These are phyloP conservation scores for Prochilodus magdalenae DNA, from an alignment of 2,113 vertebrate species.

Conservation along the genomic window DNA sequence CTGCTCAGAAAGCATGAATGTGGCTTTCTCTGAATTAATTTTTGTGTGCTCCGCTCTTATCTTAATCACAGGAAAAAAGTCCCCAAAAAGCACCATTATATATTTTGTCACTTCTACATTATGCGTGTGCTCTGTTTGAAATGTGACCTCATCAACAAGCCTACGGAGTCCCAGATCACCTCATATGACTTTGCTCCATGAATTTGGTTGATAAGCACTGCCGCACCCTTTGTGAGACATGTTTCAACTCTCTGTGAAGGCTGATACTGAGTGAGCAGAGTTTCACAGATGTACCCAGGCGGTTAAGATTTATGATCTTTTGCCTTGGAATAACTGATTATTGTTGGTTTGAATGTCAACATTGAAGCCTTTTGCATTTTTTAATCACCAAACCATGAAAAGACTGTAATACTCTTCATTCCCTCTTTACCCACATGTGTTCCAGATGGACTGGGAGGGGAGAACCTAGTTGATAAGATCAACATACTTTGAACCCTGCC, in stretches of 20 bases:
- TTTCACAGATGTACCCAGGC: background rate
- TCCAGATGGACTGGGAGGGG: background rate
- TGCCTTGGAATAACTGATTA: constrained; percentile 1
- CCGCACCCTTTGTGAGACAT: constrained; percentile 27
- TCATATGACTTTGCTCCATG: constrained; percentile 48
- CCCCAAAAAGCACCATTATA: background rate
- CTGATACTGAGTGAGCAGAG: constrained; percentile 6
- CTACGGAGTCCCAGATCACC: constrained; percentile 19
- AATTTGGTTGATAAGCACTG: constrained; percentile 55
- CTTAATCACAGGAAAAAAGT: constrained; percentile 11
- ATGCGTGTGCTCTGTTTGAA: background rate
- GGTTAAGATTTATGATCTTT: background rate
- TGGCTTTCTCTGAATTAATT: constrained; percentile 32
- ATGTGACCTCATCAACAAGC: constrained; percentile 1
- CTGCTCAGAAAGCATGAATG: constrained; percentile 59
- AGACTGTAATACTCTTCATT: background rate
- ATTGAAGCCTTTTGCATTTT: background rate
- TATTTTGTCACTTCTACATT: constrained; percentile 3
- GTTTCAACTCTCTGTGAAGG: background rate
- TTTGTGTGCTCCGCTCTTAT: background rate
- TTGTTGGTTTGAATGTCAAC: background rate
- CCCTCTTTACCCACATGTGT: background rate
- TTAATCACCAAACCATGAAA: background rate
- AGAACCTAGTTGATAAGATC: background rate
- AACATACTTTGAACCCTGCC: constrained; percentile 15